Base-by-base conservation (phyloP, 1,140 invertebrate species). In the Neocloeon triangulifer region DNA sequence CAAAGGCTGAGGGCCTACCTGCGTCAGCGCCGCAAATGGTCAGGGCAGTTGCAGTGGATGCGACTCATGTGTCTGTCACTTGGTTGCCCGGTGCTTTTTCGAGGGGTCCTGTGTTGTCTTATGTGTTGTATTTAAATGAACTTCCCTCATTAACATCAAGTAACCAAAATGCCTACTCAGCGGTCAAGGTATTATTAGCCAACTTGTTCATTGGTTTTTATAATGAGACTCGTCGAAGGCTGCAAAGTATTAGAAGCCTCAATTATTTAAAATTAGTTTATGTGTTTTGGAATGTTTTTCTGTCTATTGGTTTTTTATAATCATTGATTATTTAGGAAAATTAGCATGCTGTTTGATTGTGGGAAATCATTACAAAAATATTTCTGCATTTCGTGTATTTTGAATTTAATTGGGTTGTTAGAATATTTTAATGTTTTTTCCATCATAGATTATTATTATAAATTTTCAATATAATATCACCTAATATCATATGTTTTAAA, bases 81-180 rank as follows among this genome's bases (percentile, higher is more conserved):
- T 92, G 85, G 85, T 66, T 73, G 50, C 72, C 79, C 4, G 85
- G 85, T 9, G 61, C 65, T 8, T 85, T 80, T 46, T 72, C 74
- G 15, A 88, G 88, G 51, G 84, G 81, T 32, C 79, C 76, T 36
- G 58, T 92, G 38, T 64, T 85, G 26, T 79, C 78, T 25, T 89
- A 86, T 56, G 69, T 75, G 30, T 54, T 86, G 26, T 62, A 71
- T 42, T 59, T 77, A 14, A 56, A 59, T 25, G 62, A 67, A 39
- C 51, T 58, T 23, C 55, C 56, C 5, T n/a, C n/a, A n/a, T n/a
- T n/a, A n/a, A n/a, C n/a, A n/a, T n/a, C n/a, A n/a, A n/a, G n/a
- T n/a, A n/a, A 60, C n/a, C n/a, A n/a, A n/a, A n/a, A n/a, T 4
- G 27, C 27, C 3, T 16, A 16, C 10, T 29, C 27, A 8, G 27